phyloP scores from a whole-genome alignment of 2,113 vertebrate genomes.

The Atractosteus spatula region DNA sequence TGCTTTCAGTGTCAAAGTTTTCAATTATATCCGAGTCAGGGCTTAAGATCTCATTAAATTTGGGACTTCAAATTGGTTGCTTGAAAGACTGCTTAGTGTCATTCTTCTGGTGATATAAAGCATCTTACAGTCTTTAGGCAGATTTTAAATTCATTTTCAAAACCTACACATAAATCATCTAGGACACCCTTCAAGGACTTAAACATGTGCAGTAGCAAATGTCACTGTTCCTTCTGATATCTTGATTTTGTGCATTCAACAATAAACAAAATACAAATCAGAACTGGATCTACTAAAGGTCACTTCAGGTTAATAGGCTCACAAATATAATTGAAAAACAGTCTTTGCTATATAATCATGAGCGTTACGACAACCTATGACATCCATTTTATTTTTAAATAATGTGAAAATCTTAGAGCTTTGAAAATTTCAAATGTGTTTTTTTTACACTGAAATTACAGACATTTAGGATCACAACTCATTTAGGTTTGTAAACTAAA shows the following conservation, averaged over 20 bases:
- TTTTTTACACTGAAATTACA: no score
- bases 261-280: background rate
- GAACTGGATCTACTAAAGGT: background rate
- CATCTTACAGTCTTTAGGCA: conserved; percentile 68
- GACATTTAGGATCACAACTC: no score
- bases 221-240: conserved; percentile 49
- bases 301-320: background rate
- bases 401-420: no score
- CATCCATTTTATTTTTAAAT: no score
- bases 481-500: no score
- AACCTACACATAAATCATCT: conserved; percentile 62
- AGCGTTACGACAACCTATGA: no score
- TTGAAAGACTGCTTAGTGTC: conserved; percentile 74
- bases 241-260: conserved; percentile 10
- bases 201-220: conserved; percentile 47
- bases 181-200: conserved; percentile 58
- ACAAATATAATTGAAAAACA: background rate
- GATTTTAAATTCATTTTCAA: conserved; percentile 72
- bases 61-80: conserved; percentile 63
- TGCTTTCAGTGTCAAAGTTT: conserved; percentile 57
- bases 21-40: conserved; percentile 72
- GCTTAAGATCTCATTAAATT: conserved; percentile 74
- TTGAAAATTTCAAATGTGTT: no score
- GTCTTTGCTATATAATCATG: no score
- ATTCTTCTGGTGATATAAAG: conserved; percentile 61